Percentiles rank a stretch among this genome's conserved stretches.
phyloP scores from a whole-genome alignment of 2,797 vertebrate species.

The Sparus aurata region DNA sequence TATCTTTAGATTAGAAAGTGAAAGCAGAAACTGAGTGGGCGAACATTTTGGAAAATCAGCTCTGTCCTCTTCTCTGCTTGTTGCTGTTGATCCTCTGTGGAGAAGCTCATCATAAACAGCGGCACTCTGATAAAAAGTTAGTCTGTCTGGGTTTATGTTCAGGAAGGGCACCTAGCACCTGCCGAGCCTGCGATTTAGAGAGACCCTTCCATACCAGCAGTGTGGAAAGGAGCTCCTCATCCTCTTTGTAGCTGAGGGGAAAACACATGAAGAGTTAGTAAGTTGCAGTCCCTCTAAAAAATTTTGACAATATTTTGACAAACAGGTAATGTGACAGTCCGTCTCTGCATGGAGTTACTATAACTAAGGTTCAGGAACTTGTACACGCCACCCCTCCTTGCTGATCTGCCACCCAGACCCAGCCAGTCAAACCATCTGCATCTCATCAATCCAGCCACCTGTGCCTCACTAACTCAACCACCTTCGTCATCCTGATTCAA shows the following conservation, averaged over 20 bases:
- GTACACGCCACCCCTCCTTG: too few relatives aligned
- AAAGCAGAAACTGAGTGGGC: not conserved
- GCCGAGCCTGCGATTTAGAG: not conserved
- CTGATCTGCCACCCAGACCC: too few relatives aligned
- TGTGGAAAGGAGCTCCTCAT: conserved; percentile 38
- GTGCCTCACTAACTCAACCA: too few relatives aligned
- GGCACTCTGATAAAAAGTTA: not conserved
- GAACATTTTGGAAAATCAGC: not conserved
- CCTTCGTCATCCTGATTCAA: too few relatives aligned
- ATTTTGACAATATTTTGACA: too few relatives aligned
- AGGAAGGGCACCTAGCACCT: conserved; percentile 60
- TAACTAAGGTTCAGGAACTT: too few relatives aligned
- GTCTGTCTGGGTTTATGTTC: not conserved
- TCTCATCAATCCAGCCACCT: too few relatives aligned
- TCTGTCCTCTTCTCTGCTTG: not conserved
- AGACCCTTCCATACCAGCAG: conserved; percentile 76
- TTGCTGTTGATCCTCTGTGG: not conserved
- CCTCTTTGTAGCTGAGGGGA: conserved; percentile 42
- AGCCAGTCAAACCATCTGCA: too few relatives aligned
- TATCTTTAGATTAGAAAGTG: not conserved
- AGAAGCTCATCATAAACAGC: not conserved
- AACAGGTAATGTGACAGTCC: too few relatives aligned
- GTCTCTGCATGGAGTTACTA: too few relatives aligned
- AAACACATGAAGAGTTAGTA: not conserved
- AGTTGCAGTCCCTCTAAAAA: not conserved